Evolutionary conservation across 2,797 vertebrate genomes (phyloP).

Genomic region (Antrozous pallidus): DNA sequence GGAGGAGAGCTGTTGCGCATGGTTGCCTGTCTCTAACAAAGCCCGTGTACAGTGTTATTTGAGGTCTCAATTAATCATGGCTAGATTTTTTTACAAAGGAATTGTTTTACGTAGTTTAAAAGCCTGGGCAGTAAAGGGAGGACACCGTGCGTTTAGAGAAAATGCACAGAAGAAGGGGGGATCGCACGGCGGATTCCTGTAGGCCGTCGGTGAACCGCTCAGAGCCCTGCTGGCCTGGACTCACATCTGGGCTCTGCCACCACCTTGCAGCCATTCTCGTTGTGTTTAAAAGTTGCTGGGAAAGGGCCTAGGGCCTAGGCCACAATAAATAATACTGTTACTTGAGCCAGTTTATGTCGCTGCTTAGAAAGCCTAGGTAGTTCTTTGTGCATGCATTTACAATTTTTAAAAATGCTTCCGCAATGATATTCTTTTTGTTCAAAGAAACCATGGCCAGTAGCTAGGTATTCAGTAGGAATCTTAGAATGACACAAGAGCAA

Average conservation of each 20-base stretch:
- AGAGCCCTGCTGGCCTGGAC: background rate
- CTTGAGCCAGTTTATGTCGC: constrained; percentile 46
- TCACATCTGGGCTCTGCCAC: background rate
- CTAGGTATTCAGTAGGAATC: constrained; percentile 45
- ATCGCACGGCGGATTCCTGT: background rate
- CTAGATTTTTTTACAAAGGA: background rate
- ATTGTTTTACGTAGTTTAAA: constrained; percentile 65
- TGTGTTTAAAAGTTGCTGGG: constrained; percentile 41
- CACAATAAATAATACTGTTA: constrained; percentile 44
- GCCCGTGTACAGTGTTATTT: constrained; percentile 76
- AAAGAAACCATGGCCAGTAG: constrained; percentile 61
- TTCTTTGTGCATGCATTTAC: constrained; percentile 37
- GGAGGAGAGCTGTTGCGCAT: constrained; percentile 68
- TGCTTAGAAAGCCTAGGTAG: constrained; percentile 56
- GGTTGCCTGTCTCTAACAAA: constrained; percentile 67
- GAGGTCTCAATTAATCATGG: constrained; percentile 74
- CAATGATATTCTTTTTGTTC: background rate
- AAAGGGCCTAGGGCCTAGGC: constrained; percentile 30
- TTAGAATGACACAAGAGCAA: background rate
- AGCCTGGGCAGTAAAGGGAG: constrained; percentile 64
- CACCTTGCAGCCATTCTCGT: constrained; percentile 29
- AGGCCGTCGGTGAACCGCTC: background rate
- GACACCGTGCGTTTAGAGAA: background rate
- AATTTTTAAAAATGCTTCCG: constrained; percentile 47
- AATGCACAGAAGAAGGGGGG: background rate